Percentiles rank a stretch among this genome's conserved stretches.
Evolutionary conservation across 2,888 invertebrate genomes (phyloP).

Genomic region (Standfussiana lucernea): DNA sequence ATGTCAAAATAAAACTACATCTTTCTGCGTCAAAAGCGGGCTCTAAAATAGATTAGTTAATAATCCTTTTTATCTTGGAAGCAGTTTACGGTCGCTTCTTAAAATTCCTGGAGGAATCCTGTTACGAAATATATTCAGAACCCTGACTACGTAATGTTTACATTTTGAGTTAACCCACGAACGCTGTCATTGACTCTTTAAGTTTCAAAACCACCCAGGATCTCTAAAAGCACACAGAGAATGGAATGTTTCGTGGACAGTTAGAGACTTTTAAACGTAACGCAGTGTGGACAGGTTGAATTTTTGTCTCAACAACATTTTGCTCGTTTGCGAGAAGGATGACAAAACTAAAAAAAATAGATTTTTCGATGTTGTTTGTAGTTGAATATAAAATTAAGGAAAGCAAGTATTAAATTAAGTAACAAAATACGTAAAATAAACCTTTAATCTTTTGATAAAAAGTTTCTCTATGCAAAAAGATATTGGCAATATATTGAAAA

Average conservation of each 20-base stretch:
- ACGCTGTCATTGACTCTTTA: conserved; percentile 74
- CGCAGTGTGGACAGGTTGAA: conserved; percentile 55
- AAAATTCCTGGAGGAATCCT: conserved; percentile 66
- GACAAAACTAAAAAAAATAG: no score
- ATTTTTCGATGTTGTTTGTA: no score
- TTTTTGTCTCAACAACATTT: conserved; percentile 34
- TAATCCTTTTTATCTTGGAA: conserved; percentile 73
- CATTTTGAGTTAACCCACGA: conserved; percentile 69
- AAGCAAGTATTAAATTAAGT: no score
- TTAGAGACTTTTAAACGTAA: conserved; percentile 59
- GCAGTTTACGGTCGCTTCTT: conserved; percentile 64
- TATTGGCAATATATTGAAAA: no score
- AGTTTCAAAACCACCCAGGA: conserved; percentile 69
- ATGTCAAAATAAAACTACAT: conserved; percentile 51
- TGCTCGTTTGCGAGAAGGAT: no score
- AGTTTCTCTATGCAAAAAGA: no score
- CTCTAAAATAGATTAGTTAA: conserved; percentile 71
- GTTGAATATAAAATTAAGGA: no score
- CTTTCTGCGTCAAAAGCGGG: conserved; percentile 48
- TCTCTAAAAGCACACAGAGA: conserved; percentile 68
- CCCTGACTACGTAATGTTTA: conserved; percentile 70
- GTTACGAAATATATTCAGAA: conserved; percentile 71
- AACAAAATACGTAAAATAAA: no score
- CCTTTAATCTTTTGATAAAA: no score
- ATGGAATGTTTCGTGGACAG: conserved; percentile 72